These are phyloP conservation scores for Carcina quercana DNA, from an alignment of 2,888 invertebrate species.

Conservation along the genomic window DNA sequence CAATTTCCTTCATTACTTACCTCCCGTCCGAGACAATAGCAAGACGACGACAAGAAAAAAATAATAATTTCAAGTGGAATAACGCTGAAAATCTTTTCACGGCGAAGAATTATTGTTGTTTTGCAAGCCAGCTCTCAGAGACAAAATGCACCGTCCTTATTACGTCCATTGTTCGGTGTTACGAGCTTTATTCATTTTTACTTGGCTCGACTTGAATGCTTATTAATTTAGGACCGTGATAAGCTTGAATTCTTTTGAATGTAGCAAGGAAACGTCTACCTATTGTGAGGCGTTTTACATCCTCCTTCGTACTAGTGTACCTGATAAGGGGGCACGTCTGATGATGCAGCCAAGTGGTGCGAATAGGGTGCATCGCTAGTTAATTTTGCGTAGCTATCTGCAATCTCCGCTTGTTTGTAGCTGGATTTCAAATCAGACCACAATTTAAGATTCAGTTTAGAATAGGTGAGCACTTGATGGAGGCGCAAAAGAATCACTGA, in stretches of 20 bases:
- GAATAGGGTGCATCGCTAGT: too few species aligned
- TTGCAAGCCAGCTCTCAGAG: constrained; percentile 72
- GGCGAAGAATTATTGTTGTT: constrained; percentile 74
- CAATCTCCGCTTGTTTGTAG: too few species aligned
- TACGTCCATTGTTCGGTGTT: constrained; percentile 70
- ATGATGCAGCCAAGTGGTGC: too few species aligned
- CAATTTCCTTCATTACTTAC: constrained; percentile 74
- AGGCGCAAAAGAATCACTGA: too few species aligned
- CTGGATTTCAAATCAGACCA: too few species aligned
- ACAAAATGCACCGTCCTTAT: constrained; percentile 74
- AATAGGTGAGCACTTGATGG: too few species aligned
- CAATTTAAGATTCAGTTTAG: too few species aligned
- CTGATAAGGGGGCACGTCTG: too few species aligned
- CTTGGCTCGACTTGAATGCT: constrained; percentile 74
- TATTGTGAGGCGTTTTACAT: constrained; percentile 68
- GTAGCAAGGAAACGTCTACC: constrained; percentile 63
- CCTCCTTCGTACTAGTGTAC: too few species aligned
- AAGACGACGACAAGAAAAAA: constrained; percentile 70
- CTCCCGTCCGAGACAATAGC: constrained; percentile 71
- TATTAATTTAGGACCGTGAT: constrained; percentile 74
- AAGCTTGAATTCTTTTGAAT: constrained; percentile 72
- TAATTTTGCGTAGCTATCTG: too few species aligned
- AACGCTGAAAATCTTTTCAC: constrained; percentile 74
- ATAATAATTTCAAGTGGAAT: constrained; percentile 72
- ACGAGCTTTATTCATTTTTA: constrained; percentile 74